Evolutionary conservation across 2,888 invertebrate species (phyloP).

Genomic region (Sialis fuliginosa): DNA sequence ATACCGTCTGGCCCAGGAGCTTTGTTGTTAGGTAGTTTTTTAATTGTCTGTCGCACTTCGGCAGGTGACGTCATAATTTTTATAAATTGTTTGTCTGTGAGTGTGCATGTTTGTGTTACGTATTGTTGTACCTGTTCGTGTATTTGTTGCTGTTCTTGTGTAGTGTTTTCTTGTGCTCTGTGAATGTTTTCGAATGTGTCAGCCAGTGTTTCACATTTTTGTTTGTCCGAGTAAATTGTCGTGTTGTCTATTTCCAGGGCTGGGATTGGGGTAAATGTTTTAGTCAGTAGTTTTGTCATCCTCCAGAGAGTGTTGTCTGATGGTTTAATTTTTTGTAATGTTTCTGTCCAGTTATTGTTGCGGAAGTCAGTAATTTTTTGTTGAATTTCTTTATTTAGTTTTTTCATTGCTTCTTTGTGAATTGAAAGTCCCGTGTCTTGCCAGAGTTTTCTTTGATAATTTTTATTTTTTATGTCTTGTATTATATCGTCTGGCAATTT

Average conservation of each 20-base stretch:
- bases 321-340: conserved; percentile 2
- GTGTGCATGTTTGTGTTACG: no score
- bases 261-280: background rate
- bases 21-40: conserved; percentile 9
- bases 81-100: background rate
- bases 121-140: no score
- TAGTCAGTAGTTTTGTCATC: conserved; percentile 5
- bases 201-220: no score
- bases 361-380: background rate
- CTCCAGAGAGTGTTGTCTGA: conserved; percentile 9
- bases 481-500: background rate
- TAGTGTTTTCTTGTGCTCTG: no score
- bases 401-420: background rate
- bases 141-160: no score
- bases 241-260: no score
- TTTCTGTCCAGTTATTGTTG: conserved; percentile 4
- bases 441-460: background rate
- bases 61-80: conserved; percentile 1
- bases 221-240: no score
- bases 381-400: background rate
- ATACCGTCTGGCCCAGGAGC: conserved; percentile 6
- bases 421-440: background rate
- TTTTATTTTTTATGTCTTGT: background rate
- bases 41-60: conserved; percentile 1
- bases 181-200: no score